Conservation (phyloP, 2,113 vertebrate species). For the Tragelaphus buxtoni region DNA sequence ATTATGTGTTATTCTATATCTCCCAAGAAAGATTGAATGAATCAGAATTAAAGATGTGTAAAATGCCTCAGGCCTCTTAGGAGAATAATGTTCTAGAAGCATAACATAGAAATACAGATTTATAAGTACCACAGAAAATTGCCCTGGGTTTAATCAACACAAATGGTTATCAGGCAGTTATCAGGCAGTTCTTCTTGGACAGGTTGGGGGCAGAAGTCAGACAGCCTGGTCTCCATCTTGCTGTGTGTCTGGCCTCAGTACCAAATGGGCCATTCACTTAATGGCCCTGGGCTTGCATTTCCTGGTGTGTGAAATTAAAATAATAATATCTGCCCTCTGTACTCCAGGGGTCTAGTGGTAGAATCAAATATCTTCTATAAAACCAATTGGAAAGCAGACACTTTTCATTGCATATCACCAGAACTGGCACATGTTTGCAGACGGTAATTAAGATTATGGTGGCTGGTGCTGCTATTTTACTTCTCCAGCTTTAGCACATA, state of each 20-base stretch:
- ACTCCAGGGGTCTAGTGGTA: not conserved
- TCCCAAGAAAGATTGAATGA: not conserved
- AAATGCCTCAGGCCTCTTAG: slow-evolving; percentile 30
- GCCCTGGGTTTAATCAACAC: not conserved
- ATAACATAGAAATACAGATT: not conserved
- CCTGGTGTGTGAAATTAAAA: slow-evolving; percentile 44
- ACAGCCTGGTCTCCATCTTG: not conserved
- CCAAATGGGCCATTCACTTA: not conserved
- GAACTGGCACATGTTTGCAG: not conserved
- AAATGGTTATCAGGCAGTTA: too few species aligned
- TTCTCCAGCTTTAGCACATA: not conserved
- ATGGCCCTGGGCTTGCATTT: not conserved
- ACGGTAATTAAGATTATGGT: not conserved
- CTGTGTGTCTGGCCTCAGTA: not conserved
- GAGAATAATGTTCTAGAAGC: not conserved
- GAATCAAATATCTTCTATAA: not conserved
- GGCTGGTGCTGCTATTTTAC: not conserved
- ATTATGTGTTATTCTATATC: not conserved
- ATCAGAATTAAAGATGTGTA: not conserved
- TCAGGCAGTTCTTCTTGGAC: not conserved
- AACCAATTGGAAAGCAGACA: not conserved
- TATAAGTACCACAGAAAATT: not conserved
- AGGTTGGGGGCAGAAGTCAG: not conserved
- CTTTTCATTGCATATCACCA: not conserved
- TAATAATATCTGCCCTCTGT: not conserved